phyloP scores from a whole-genome alignment of 2,888 invertebrate genomes.

The Chironomus riparius region DNA sequence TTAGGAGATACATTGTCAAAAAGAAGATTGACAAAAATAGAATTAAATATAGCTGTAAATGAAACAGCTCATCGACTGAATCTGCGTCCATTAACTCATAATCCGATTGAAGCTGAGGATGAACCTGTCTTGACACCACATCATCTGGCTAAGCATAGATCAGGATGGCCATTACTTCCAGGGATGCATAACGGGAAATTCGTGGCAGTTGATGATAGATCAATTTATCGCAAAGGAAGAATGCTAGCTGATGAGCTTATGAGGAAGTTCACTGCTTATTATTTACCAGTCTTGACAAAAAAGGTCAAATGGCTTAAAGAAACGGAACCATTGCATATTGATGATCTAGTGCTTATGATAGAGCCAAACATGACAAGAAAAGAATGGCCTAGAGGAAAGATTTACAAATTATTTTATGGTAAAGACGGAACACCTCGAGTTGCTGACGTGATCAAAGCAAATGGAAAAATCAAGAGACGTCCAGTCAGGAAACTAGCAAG shows the following conservation, averaged over 20 bases:
- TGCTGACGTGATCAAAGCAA: background rate
- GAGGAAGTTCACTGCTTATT: no score
- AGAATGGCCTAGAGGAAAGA: background rate
- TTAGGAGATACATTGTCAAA: background rate
- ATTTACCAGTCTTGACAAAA: background rate
- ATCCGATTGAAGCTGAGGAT: background rate
- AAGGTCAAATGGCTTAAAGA: background rate
- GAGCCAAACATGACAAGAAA: background rate
- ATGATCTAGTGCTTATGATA: background rate
- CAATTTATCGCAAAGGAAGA: background rate
- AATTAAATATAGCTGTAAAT: background rate
- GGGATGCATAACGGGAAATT: background rate
- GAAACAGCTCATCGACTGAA: background rate
- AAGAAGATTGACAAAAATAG: background rate
- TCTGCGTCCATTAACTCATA: background rate
- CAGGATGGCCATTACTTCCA: background rate
- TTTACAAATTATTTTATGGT: background rate
- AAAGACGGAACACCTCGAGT: background rate
- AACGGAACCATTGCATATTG: background rate
- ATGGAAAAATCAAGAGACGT: background rate
- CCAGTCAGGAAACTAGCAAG: background rate
- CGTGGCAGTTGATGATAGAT: background rate
- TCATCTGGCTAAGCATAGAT: background rate
- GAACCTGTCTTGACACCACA: background rate
- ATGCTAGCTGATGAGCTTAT: background rate